phyloP scores from a whole-genome alignment of 2,797 vertebrate genomes.

The Sternarchorhynchus goeldii region DNA sequence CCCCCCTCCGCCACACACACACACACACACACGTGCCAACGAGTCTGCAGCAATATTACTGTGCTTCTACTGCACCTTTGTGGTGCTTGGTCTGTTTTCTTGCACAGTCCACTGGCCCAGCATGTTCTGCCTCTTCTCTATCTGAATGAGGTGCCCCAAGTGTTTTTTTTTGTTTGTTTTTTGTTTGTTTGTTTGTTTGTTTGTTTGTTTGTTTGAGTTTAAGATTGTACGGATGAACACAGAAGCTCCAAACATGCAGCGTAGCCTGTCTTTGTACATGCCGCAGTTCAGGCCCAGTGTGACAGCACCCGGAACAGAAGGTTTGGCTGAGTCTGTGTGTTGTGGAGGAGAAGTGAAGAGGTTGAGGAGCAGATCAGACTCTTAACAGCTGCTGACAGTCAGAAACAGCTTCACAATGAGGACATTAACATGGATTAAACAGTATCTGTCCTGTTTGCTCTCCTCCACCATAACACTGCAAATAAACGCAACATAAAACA shows the following conservation, averaged over 20 bases:
- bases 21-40: not conserved
- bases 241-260: not conserved
- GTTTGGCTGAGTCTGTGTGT: not conserved
- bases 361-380: constrained; percentile 15
- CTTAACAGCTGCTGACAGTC: not conserved
- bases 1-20: not conserved
- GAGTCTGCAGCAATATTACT: not conserved
- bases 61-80: not conserved
- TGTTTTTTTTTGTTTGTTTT: too few species aligned
- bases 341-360: not conserved
- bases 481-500: constrained; percentile 18
- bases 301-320: not conserved
- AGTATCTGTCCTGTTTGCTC: not conserved
- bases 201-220: too few species aligned
- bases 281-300: not conserved
- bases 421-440: constrained; percentile 12
- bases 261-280: not conserved
- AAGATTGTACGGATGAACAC: too few species aligned
- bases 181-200: too few species aligned
- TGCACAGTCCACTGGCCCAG: not conserved
- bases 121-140: too few species aligned
- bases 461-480: not conserved
- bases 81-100: not conserved
- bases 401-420: not conserved
- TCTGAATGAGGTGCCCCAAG: too few species aligned